phyloP scores from a whole-genome alignment of 2,888 invertebrate species.

The Melitaea athalia region DNA sequence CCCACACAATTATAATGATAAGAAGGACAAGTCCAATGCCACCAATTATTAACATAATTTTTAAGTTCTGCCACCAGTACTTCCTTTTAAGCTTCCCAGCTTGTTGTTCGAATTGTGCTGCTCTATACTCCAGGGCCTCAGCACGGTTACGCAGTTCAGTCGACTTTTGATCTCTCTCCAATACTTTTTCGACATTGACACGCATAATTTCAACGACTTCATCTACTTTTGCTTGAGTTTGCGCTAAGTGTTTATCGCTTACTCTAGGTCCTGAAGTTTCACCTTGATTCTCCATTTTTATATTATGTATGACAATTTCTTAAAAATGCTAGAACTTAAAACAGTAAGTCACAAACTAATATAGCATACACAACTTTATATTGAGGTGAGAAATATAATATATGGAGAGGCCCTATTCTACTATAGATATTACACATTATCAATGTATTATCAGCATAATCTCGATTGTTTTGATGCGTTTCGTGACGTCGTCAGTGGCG shows the following conservation, averaged over 20 bases:
- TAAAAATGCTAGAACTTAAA: conserved; percentile 7
- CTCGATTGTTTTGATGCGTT: no score
- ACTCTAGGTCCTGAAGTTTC: conserved; percentile 76
- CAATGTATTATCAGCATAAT: no score
- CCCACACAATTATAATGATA: conserved; percentile 90
- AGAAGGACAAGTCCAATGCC: conserved; percentile 91
- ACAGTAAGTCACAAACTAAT: conserved; percentile 32
- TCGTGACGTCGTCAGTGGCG: no score
- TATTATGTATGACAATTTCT: conserved; percentile 3
- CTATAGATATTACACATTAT: no score
- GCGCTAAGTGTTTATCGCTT: conserved; percentile 77
- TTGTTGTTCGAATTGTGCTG: conserved; percentile 98
- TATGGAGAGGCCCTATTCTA: no score
- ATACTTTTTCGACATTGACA: conserved; percentile 97
- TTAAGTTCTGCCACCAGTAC: conserved; percentile 98
- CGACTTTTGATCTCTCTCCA: conserved; percentile 97
- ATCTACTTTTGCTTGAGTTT: conserved; percentile 80
- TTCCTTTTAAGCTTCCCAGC: conserved; percentile 97
- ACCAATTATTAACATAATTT: conserved; percentile 97
- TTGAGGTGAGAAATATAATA: no score
- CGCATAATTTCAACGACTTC: conserved; percentile 96
- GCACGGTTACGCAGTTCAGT: conserved; percentile 97
- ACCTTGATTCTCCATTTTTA: conserved; percentile 77
- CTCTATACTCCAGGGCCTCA: conserved; percentile 96
- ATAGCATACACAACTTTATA: conserved; percentile 33